A percentile compares a stretch with the other conserved stretches of the same genome.
These are phyloP conservation scores for Nothocercus julius DNA, from an alignment of 2,113 vertebrate genomes.

Conservation along the genomic window DNA sequence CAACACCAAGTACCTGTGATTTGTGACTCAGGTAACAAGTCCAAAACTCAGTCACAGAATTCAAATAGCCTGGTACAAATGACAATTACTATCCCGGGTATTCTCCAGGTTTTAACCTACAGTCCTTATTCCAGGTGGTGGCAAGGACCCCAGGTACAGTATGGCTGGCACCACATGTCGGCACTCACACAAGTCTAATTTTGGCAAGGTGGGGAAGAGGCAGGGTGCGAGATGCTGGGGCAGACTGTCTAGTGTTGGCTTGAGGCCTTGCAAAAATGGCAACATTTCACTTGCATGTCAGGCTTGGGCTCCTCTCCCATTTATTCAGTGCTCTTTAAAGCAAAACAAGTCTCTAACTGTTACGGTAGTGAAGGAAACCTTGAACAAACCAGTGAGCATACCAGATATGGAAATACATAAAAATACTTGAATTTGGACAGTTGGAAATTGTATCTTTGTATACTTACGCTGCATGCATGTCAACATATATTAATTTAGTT, in stretches of 20 bases:
- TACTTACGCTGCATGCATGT: rapidly evolving
- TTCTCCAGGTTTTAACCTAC: background rate
- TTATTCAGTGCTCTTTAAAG: background rate
- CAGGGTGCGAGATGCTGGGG: background rate
- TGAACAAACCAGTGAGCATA: background rate
- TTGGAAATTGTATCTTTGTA: background rate
- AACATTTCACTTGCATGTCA: background rate
- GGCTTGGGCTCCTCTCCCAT: background rate
- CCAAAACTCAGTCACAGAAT: background rate
- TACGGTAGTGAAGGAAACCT: background rate
- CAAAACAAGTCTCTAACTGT: background rate
- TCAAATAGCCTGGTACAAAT: rapidly evolving
- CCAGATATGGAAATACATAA: rapidly evolving
- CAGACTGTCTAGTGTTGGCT: background rate
- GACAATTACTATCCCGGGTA: background rate
- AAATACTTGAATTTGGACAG: background rate
- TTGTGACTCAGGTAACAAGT: background rate
- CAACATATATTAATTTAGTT: background rate
- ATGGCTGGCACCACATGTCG: slow-evolving; percentile 32
- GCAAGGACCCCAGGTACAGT: slow-evolving; percentile 19
- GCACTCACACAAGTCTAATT: slow-evolving; percentile 14
- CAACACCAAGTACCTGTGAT: background rate
- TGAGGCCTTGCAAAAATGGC: background rate
- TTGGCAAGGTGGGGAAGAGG: slow-evolving; percentile 19
- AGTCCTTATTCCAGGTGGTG: slow-evolving; percentile 44